These are phyloP conservation scores for Drosophila takahashii DNA, from an alignment of 1,140 invertebrate species.

Conservation along the genomic window DNA sequence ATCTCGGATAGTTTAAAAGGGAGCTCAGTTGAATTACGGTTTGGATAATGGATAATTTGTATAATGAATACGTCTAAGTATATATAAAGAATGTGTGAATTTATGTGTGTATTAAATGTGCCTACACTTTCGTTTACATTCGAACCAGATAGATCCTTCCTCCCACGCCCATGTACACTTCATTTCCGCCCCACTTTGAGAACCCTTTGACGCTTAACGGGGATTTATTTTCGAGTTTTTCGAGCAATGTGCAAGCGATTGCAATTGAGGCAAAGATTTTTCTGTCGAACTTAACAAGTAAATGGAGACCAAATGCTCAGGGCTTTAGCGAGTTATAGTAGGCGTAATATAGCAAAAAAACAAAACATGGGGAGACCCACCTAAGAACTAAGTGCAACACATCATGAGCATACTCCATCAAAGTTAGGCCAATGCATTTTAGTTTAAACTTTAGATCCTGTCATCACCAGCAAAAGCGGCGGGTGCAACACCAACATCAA, in stretches of 20 bases:
- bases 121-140: slow-evolving; percentile 62
- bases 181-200: slow-evolving; percentile 30
- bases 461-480: slow-evolving; percentile 23
- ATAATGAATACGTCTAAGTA: slow-evolving; percentile 46
- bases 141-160: slow-evolving; percentile 11
- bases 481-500: slow-evolving; percentile 16
- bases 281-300: slow-evolving; percentile 78
- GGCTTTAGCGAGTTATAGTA: slow-evolving; percentile 79
- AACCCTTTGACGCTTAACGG: slow-evolving; percentile 58
- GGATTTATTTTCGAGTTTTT: slow-evolving; percentile 54
- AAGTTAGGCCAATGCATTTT: slow-evolving; percentile 56
- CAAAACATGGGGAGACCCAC: slow-evolving; percentile 48
- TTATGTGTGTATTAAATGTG: slow-evolving; percentile 75
- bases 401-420: slow-evolving; percentile 81
- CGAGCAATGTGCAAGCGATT: slow-evolving; percentile 37
- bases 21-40: slow-evolving; percentile 51
- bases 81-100: slow-evolving; percentile 53
- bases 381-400: slow-evolving; percentile 77
- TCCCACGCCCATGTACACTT: neutral
- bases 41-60: slow-evolving; percentile 57
- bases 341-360: slow-evolving; percentile 58
- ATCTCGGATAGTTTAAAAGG: slow-evolving; percentile 9
- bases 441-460: slow-evolving; percentile 49
- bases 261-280: slow-evolving; percentile 47
- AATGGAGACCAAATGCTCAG: slow-evolving; percentile 84